phyloP scores from a whole-genome alignment of 2,113 vertebrate genomes.

The mouse (Mus musculus) region GRCm39 chr3:88999501-89000000 shows the following conservation, averaged over 20 bases:
- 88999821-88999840: background rate
- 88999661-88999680: slow-evolving; percentile 80
- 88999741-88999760: slow-evolving; percentile 89
- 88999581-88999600: slow-evolving; percentile 97
- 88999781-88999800: background rate
- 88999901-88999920: slow-evolving; percentile 85
- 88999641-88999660: slow-evolving; percentile 73
- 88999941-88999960: background rate
- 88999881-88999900: slow-evolving; percentile 82
- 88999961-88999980: slow-evolving; percentile 33
- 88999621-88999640: slow-evolving; percentile 75
- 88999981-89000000: slow-evolving; percentile 49
- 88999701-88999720: slow-evolving; percentile 88
- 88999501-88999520: slow-evolving; percentile 87
- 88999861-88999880: slow-evolving; percentile 61
- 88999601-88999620: slow-evolving; percentile 82
- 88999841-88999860: slow-evolving; percentile 69
- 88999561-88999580: slow-evolving; percentile 93
- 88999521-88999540: slow-evolving; percentile 74
- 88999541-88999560: slow-evolving; percentile 88
- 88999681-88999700: slow-evolving; percentile 83
- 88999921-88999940: slow-evolving; percentile 41
- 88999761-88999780: slow-evolving; percentile 89
- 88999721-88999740: slow-evolving; percentile 89
- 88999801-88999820: background rate